Percentiles rank a stretch among this genome's conserved stretches.
Evolutionary conservation across 2,797 vertebrate species (phyloP).

Genomic region (Ataeniobius toweri): DNA sequence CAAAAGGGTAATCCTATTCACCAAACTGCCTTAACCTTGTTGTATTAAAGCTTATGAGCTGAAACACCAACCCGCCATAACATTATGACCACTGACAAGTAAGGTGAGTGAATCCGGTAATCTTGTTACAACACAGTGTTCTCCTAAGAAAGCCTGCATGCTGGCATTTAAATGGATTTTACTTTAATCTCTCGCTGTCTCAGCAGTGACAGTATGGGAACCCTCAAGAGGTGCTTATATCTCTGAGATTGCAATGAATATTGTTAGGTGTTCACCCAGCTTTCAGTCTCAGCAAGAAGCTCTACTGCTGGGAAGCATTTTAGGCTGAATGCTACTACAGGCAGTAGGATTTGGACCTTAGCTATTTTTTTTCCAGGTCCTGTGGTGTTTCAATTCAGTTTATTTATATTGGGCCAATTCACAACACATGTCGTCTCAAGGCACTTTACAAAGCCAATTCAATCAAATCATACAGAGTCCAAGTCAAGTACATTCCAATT

Average conservation of each 20-base stretch:
- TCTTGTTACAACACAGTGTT: background rate
- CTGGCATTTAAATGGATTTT: background rate
- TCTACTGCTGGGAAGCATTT: too few relatives aligned
- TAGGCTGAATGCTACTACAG: too few relatives aligned
- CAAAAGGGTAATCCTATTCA: background rate
- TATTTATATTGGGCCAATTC: too few relatives aligned
- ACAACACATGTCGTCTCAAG: too few relatives aligned
- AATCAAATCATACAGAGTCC: too few relatives aligned
- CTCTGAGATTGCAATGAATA: background rate
- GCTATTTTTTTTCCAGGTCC: too few relatives aligned
- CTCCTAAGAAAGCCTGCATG: background rate
- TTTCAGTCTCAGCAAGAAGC: background rate
- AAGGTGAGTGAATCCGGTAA: background rate
- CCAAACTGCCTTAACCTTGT: background rate
- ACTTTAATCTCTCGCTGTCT: background rate
- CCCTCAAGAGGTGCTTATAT: background rate
- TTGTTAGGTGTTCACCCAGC: background rate
- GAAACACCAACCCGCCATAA: background rate
- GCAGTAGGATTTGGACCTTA: too few relatives aligned
- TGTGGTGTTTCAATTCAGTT: too few relatives aligned
- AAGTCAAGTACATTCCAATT: too few relatives aligned
- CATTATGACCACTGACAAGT: conserved; percentile 5
- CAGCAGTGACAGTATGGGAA: background rate
- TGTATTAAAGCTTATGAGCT: background rate
- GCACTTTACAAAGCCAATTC: too few relatives aligned